These are phyloP conservation scores for Elaphurus davidianus DNA, from an alignment of 2,113 vertebrate species.

Conservation along the genomic window DNA sequence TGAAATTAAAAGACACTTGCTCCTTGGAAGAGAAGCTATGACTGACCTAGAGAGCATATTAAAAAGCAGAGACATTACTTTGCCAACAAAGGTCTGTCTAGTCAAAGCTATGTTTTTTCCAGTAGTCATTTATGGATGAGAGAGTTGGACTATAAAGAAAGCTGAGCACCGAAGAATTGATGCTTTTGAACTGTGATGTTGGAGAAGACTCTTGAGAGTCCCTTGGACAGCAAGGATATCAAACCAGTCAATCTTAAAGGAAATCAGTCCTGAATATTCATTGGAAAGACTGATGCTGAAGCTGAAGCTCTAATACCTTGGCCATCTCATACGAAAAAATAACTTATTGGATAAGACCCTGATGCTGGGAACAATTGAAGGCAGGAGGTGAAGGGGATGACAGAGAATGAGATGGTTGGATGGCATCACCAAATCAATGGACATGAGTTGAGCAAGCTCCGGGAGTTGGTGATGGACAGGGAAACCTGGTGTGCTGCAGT, in stretches of 20 bases:
- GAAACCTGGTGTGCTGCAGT: background rate
- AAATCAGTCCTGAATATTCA: background rate
- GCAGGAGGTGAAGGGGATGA: background rate
- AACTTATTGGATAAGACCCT: background rate
- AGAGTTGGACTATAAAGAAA: background rate
- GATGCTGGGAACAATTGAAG: background rate
- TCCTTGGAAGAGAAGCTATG: background rate
- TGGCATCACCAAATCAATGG: background rate
- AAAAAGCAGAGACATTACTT: background rate
- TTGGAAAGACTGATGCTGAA: background rate
- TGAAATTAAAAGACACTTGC: background rate
- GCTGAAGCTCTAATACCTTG: background rate
- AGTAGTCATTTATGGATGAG: background rate
- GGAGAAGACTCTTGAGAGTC: background rate
- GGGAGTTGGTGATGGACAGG: background rate
- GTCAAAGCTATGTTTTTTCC: background rate
- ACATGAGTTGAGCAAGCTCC: background rate
- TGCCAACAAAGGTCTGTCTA: background rate
- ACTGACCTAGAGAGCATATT: background rate
- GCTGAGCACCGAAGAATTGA: background rate
- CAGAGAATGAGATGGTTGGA: background rate
- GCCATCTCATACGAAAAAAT: background rate
- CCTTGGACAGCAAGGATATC: background rate
- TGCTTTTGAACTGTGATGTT: background rate
- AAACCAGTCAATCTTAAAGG: background rate